Conservation (phyloP, 2,888 invertebrate genomes). For the Euclidia mi region DNA sequence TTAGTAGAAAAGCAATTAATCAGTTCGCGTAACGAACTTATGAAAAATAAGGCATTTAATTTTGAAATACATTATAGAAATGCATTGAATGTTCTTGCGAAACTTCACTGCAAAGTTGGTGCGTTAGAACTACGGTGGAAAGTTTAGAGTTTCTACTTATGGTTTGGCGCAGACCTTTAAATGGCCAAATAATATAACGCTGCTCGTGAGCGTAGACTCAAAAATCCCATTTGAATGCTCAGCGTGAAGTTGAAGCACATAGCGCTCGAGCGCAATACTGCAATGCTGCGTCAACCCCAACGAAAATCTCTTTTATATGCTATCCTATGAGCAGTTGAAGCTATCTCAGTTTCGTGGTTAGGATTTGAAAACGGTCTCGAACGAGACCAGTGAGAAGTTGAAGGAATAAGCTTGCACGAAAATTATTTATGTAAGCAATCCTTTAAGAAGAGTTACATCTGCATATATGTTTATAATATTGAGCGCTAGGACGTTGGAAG, state of each 20-base stretch:
- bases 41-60: conserved; percentile 37
- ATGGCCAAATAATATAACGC: conserved; percentile 54
- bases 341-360: conserved; percentile 38
- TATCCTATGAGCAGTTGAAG: conserved; percentile 49
- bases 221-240: conserved; percentile 56
- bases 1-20: conserved; percentile 38
- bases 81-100: conserved; percentile 36
- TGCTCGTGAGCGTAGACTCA: conserved; percentile 47
- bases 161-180: conserved; percentile 35
- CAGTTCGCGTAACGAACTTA: conserved; percentile 28
- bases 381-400: conserved; percentile 17
- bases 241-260: conserved; percentile 45
- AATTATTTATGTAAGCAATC: conserved; percentile 37
- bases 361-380: conserved; percentile 35
- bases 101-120: conserved; percentile 25
- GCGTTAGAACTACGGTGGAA: conserved; percentile 27
- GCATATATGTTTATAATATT: too few species aligned
- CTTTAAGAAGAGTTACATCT: not conserved
- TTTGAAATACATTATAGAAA: conserved; percentile 36
- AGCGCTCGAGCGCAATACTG: conserved; percentile 35
- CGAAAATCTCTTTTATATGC: conserved; percentile 56
- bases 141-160: conserved; percentile 32
- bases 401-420: conserved; percentile 27
- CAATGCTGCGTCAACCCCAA: conserved; percentile 43
- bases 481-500: too few species aligned